Base-by-base conservation (phyloP, 2,113 vertebrate species). In the Gadus macrocephalus region DNA sequence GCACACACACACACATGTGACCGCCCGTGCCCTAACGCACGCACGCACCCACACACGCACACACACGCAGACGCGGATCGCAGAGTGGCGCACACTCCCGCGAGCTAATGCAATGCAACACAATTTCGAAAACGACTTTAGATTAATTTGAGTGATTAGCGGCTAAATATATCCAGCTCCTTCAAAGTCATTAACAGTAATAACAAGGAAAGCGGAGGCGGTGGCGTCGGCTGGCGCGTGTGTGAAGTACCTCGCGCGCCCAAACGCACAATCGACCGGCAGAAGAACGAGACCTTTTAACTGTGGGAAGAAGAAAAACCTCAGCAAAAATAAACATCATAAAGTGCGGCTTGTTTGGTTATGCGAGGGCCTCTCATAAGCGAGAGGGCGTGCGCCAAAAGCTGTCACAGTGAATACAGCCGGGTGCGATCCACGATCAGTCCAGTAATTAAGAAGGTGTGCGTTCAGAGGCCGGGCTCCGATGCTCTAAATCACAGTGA, bases 111-210 rank as follows among this genome's bases (percentile, higher is more conserved):
- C 62, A 81, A 76, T 72, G 82, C 73, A 82, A 85, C 81, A 79
- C 81, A 74, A 87, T 85, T 79, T 87, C 78, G 7, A 68, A 68
- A 85, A 86, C 16, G 78, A 81, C 78, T 86, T 86, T 66, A 83
- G 82, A 87, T 89, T 83, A 81, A 89, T 90, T 88, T 86, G 17
- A 74, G 77, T 84, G 83, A 90, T 90, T 89, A 88, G 83, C 71
- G 6, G 83, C 85, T 89, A 88, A 88, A 88, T 87, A 86, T 88
- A 89, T 87, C 81, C 78, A 66, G 79, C 81, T 70, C 79, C 70
- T 80, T 83, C 81, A 77, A 81, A 86, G 83, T 85, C 82, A 87
- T 88, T 88, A 88, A 79, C 78, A 20, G 66, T 53, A 62, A 78
- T 85, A 79, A 76, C 78, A 78, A 63, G 35, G 4, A 55, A 73